Conservation (phyloP, 2,888 invertebrate species). For the Tupiocoris notatus region DNA sequence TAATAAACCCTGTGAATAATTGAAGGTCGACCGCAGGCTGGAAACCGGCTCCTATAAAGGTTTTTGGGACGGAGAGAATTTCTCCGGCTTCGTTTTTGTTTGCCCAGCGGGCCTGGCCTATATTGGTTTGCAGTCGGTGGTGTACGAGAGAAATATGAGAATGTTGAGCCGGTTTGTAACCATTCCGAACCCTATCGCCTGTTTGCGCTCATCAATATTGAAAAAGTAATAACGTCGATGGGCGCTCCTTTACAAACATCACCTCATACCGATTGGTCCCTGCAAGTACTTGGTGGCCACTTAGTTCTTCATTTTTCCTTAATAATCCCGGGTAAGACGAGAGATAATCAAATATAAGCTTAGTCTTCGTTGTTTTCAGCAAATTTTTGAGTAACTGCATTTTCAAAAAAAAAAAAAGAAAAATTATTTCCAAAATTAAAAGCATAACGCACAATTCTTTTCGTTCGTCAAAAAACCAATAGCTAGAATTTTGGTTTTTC, state of each 20-base stretch:
- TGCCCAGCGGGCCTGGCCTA: not conserved
- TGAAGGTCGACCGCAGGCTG: not conserved
- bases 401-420: too few relatives aligned
- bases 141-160: not conserved
- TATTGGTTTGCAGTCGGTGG: too few relatives aligned
- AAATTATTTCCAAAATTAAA: too few relatives aligned
- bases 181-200: not conserved
- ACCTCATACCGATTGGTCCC: not conserved
- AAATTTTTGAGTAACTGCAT: too few relatives aligned
- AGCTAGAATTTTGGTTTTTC: too few relatives aligned
- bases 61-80: not conserved
- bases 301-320: not conserved
- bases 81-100: not conserved
- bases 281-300: not conserved
- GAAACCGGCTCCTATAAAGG: not conserved
- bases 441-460: too few relatives aligned
- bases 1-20: not conserved
- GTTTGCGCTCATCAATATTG: conserved; percentile 48
- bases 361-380: too few relatives aligned
- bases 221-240: conserved; percentile 46
- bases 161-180: not conserved
- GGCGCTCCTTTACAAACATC: not conserved
- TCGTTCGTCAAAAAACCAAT: too few relatives aligned
- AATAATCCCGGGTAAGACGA: not conserved
- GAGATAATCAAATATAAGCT: too few relatives aligned